phyloP scores from a whole-genome alignment of 2,888 invertebrate species.

The Plagodis pulveraria region DNA sequence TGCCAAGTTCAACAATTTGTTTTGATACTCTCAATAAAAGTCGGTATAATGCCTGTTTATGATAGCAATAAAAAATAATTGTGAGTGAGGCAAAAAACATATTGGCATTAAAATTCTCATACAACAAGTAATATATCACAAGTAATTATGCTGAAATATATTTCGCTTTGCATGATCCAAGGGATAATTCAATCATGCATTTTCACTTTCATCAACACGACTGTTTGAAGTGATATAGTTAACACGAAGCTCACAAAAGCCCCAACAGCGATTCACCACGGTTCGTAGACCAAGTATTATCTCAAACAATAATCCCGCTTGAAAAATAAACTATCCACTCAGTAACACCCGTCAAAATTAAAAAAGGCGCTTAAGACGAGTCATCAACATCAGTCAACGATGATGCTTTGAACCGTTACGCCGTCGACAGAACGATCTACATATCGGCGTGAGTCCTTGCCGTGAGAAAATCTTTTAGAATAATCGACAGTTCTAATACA shows the following conservation, averaged over 20 bases:
- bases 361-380: constrained; percentile 55
- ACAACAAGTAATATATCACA: too few species aligned
- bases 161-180: constrained; percentile 6
- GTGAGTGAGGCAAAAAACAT: background rate
- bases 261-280: constrained; percentile 62
- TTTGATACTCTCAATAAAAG: too few species aligned
- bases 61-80: too few species aligned
- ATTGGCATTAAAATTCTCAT: too few species aligned
- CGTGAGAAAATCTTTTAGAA: constrained; percentile 75
- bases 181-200: constrained; percentile 8
- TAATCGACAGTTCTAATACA: constrained; percentile 68
- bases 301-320: constrained; percentile 73
- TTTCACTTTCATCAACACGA: constrained; percentile 61
- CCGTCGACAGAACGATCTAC: constrained; percentile 59
- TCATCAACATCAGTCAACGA: constrained; percentile 74
- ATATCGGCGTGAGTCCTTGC: constrained; percentile 68
- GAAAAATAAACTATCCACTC: constrained; percentile 61
- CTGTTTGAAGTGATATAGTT: constrained; percentile 34
- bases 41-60: too few species aligned
- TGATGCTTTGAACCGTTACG: constrained; percentile 61
- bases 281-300: constrained; percentile 67
- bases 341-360: constrained; percentile 65
- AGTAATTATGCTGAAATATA: constrained; percentile 9
- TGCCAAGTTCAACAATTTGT: too few species aligned
- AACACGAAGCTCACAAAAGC: constrained; percentile 60